phyloP scores from a whole-genome alignment of 2,113 vertebrate genomes.

The Zosterops hypoxanthus region DNA sequence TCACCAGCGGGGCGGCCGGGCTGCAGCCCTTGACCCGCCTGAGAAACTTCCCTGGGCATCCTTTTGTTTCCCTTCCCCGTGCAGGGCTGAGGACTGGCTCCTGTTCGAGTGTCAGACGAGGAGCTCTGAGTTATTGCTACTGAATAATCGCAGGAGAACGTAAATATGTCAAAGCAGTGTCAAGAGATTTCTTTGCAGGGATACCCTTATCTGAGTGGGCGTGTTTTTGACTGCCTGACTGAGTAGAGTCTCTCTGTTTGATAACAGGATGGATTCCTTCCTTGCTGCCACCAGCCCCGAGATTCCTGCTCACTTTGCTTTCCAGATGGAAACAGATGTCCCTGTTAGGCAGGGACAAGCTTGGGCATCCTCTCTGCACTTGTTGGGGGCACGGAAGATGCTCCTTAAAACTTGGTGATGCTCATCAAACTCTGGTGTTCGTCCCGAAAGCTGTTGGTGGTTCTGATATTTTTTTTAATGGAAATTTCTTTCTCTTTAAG shows the following conservation, averaged over 20 bases:
- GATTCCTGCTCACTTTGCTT: not conserved
- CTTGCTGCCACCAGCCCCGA: not conserved
- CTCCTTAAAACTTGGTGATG: not conserved
- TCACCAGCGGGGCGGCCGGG: not conserved
- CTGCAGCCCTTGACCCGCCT: not conserved
- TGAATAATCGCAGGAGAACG: not conserved
- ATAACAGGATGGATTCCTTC: slow-evolving; percentile 24
- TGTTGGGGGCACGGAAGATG: not conserved
- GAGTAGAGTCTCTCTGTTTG: slow-evolving; percentile 36
- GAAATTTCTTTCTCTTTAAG: not conserved
- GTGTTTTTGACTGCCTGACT: slow-evolving; percentile 48
- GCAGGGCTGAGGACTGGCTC: not conserved
- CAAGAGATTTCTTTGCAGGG: slow-evolving; percentile 59
- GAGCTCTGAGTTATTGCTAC: not conserved
- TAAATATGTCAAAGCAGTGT: slow-evolving; percentile 62
- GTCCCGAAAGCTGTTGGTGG: not conserved
- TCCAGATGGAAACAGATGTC: not conserved
- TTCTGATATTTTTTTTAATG: not conserved
- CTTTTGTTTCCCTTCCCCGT: not conserved
- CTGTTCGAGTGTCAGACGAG: not conserved
- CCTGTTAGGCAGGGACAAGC: not conserved
- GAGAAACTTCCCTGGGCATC: not conserved
- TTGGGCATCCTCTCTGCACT: not conserved
- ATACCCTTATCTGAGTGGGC: slow-evolving; percentile 60
- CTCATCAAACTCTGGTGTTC: not conserved